Base-by-base conservation (phyloP, 2,888 invertebrate species). In the Rugalucina vietnamica region DNA sequence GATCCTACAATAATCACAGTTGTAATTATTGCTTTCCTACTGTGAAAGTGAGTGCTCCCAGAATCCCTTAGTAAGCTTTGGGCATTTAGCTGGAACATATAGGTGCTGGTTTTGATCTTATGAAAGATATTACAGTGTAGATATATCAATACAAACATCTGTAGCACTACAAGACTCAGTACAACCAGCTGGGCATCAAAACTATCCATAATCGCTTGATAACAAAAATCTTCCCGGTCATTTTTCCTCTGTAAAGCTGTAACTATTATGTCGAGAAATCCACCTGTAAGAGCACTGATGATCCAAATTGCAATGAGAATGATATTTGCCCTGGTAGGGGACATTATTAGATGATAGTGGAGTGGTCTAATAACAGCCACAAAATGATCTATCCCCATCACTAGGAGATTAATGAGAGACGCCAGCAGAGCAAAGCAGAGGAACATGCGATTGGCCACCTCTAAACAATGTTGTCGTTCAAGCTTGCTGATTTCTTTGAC, bases 301-400 rank as follows among this genome's bases (percentile, higher is more conserved):
- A 86, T 29, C 93, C 93, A 93, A 27, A 92, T 85, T 5, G 82
- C 39, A 1, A 87, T 69, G n/a, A 93, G 89, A n/a, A 91, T 78
- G 2, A 88, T 81, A 65, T 83, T 88, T 34, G 89, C 90, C 4
- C 82, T 83, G n/a, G 83, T 71, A 27, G 76, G 74, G 14, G 86
- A 88, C 85, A 92, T 89, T 36, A 88, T 81, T 18, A 79, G 80
- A 21, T 77, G 81, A 76, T 92, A 91, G 49, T 89, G 87, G 4
- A 92, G 79, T 1, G 92, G 92, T 57, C 90, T 88, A 76, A 91
- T 89, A 32, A 92, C 90, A 4, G 91, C 92, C 12, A 92, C 76
- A 76, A 92, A 92, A 70, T 91, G 92, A 75, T 92, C 92, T 18
- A 90, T 54, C 0, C 92, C 93, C 91, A 93, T 92, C n/a, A 87